A percentile compares a stretch with the other conserved stretches of the same genome.
Conservation (phyloP, 2,888 invertebrate genomes). For the Bellardia pandia region DNA sequence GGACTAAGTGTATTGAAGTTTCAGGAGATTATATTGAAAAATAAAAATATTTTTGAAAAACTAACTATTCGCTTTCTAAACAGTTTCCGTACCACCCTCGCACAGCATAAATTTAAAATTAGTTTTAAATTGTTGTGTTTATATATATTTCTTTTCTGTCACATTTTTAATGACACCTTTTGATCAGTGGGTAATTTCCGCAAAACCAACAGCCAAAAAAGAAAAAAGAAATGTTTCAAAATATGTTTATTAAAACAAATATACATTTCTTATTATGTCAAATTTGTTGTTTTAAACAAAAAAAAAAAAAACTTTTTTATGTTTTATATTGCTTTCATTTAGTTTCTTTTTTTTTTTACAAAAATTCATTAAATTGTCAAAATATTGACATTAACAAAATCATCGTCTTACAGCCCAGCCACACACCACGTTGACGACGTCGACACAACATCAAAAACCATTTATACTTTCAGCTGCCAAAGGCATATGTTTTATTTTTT, state of each 20-base stretch:
- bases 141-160: neutral
- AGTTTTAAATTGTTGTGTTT: neutral
- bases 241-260: conserved; percentile 39
- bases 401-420: neutral
- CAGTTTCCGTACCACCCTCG: too few species aligned
- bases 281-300: neutral
- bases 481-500: conserved; percentile 61
- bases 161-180: conserved; percentile 27
- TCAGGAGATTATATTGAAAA: too few species aligned
- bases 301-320: conserved; percentile 26
- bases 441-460: conserved; percentile 57
- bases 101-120: neutral
- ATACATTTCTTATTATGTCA: conserved; percentile 4
- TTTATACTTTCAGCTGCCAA: conserved; percentile 59
- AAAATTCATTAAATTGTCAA: conserved; percentile 75
- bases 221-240: neutral
- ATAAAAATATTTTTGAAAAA: too few species aligned
- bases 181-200: conserved; percentile 30
- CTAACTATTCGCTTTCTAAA: too few species aligned
- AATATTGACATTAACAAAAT: conserved; percentile 74
- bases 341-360: conserved; percentile 36
- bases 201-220: neutral
- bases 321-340: conserved; percentile 26
- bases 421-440: conserved; percentile 1
- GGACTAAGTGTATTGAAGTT: too few species aligned